phyloP scores from a whole-genome alignment of 2,888 invertebrate genomes.

The Agrotis exclamationis region DNA sequence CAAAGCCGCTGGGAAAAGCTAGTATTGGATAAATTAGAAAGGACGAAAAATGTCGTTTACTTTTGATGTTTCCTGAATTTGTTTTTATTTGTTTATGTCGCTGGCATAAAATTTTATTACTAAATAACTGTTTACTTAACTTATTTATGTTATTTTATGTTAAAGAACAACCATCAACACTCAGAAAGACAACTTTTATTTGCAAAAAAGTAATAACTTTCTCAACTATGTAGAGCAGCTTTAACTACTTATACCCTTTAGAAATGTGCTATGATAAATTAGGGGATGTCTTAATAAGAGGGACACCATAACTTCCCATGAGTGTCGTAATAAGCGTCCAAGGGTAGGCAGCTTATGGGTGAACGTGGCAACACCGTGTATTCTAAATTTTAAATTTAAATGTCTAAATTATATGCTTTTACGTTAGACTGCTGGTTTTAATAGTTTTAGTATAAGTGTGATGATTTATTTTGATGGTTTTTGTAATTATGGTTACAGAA shows the following conservation, averaged over 20 bases:
- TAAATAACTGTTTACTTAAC: too few relatives aligned
- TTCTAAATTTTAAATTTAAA: slow-evolving; percentile 29
- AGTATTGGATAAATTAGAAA: neutral
- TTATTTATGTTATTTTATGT: too few relatives aligned
- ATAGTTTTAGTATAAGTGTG: slow-evolving; percentile 4
- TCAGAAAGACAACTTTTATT: too few relatives aligned
- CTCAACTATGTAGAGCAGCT: slow-evolving; percentile 16
- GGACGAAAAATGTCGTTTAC: neutral
- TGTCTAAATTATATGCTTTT: slow-evolving; percentile 5
- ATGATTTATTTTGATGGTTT: neutral
- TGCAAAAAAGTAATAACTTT: neutral
- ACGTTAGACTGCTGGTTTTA: neutral
- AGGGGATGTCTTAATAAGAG: slow-evolving; percentile 32
- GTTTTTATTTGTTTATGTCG: neutral
- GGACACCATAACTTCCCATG: slow-evolving; percentile 23
- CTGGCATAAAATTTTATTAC: too few relatives aligned
- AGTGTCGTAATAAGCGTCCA: slow-evolving; percentile 22
- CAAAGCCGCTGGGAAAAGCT: too few relatives aligned
- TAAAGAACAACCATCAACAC: neutral
- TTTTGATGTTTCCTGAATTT: slow-evolving; percentile 10
- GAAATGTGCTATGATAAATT: slow-evolving; percentile 33
- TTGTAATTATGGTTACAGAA: too few relatives aligned
- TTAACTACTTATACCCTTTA: slow-evolving; percentile 13
- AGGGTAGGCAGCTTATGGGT: slow-evolving; percentile 3
- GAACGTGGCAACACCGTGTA: slow-evolving; percentile 9